Base-by-base conservation (phyloP, 1,140 invertebrate genomes). In the Drosophila jambulina region DNA sequence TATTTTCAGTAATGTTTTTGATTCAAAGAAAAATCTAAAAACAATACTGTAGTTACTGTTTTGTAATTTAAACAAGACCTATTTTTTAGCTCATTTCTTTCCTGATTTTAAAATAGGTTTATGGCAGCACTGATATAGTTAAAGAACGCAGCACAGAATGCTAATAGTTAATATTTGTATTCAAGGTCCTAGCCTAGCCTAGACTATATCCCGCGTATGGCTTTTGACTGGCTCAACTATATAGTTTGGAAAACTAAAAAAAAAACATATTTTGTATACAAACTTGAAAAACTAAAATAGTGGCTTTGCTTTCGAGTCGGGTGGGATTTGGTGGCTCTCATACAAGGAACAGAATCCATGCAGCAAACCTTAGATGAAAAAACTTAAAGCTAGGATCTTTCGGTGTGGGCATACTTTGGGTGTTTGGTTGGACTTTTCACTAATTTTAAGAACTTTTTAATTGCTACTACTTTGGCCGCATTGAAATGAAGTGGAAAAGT, bases 281-380 rank as follows among this genome's bases (percentile, higher is more conserved):
- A 61, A 7, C 17, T 42, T 56, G 27, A 53, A 12, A 29, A 60
- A 67, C 38, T 63, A 21, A 80, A 49, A 58, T 56, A 12, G 58
- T 64, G 59, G 65, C 45, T 56, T 67, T 49, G 65, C 36, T 64
- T 71, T 74, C 29, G 34, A 60, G 38, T 42, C 13, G 40, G 40
- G 29, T 51, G 36, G 54, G 53, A 36, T 48, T 48, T 46, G 72
- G 40, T 51, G 70, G 54, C 32, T 48, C 45, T 65, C 29, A 59
- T 65, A 70, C 60, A 68, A 67, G 46, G 57, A 61, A 63, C 61
- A 45, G 57, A 78, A 77, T 27, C 63, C 83, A 87, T 88, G 83
- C 83, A 80, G 62, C 61, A 85, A 79, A 64, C 58, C 65, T 74
- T 69, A 38, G n/a, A 70, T 45, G 42, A 65, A 79, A 65, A 23